Evolutionary conservation across 1,140 invertebrate species (phyloP).

Genomic region (Fragariocoptes setiger): DNA sequence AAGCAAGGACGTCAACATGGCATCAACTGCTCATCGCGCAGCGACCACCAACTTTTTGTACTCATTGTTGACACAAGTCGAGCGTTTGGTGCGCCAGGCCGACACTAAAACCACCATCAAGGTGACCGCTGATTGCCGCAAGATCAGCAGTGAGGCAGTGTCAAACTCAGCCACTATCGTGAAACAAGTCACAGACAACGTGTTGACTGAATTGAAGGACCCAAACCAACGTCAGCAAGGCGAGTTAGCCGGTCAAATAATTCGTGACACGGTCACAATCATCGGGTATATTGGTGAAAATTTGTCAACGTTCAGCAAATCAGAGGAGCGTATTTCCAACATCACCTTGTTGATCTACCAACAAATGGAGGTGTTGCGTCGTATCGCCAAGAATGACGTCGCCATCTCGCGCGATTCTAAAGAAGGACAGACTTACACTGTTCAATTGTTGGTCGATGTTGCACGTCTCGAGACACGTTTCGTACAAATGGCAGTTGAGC

Average conservation of each 20-base stretch:
- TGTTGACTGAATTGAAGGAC: background rate
- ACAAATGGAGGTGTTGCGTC: background rate
- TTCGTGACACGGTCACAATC: background rate
- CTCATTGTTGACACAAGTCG: background rate
- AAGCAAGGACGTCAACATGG: background rate
- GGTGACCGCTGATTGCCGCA: background rate
- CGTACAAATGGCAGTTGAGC: background rate
- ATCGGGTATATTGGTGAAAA: background rate
- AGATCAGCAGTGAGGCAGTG: background rate
- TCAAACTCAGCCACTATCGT: background rate
- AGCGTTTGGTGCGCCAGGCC: background rate
- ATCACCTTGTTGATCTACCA: background rate
- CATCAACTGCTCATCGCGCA: background rate
- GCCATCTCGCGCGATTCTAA: background rate
- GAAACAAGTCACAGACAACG: background rate
- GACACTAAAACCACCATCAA: background rate
- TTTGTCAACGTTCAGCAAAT: too few relatives aligned
- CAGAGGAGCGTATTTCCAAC: background rate
- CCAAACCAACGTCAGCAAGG: background rate
- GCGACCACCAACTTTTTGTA: background rate
- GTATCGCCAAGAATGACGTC: background rate
- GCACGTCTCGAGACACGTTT: background rate
- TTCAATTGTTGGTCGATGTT: background rate
- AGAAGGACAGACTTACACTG: background rate
- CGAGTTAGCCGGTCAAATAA: background rate